Evolutionary conservation across 1,140 invertebrate genomes (phyloP).

Genomic region (Leptopilina boulardi): DNA sequence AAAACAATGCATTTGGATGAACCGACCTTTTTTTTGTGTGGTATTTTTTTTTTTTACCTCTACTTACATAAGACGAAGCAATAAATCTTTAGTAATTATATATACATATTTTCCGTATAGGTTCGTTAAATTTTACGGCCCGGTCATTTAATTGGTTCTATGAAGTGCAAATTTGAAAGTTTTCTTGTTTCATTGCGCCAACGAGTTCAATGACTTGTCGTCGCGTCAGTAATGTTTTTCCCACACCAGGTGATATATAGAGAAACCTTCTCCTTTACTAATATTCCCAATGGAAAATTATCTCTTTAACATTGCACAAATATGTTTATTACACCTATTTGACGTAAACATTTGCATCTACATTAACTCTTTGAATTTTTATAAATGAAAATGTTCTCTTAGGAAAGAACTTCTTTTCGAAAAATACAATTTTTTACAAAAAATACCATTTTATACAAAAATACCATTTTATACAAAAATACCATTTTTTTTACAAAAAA

Average conservation of each 20-base stretch:
- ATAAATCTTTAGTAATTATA: constrained; percentile 19
- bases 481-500: no score
- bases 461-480: no score
- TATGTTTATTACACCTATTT: constrained; percentile 18
- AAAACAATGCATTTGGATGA: background rate
- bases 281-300: constrained; percentile 12
- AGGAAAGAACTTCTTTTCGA: background rate
- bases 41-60: background rate
- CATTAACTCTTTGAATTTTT: background rate
- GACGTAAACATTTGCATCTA: background rate
- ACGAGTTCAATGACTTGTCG: constrained; percentile 24
- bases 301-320: constrained; percentile 11
- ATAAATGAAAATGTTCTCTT: background rate
- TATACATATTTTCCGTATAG: constrained; percentile 23
- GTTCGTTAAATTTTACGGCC: constrained; percentile 30
- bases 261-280: background rate
- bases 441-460: no score
- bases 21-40: background rate
- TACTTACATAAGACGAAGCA: constrained; percentile 16
- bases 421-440: background rate
- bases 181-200: constrained; percentile 24
- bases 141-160: constrained; percentile 33
- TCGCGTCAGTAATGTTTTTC: constrained; percentile 22
- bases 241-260: background rate
- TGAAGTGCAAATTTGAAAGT: constrained; percentile 33